Percentiles rank a stretch among this genome's conserved stretches.
Conservation (phyloP, 2,888 invertebrate genomes). For the Bembecia ichneumoniformis region DNA sequence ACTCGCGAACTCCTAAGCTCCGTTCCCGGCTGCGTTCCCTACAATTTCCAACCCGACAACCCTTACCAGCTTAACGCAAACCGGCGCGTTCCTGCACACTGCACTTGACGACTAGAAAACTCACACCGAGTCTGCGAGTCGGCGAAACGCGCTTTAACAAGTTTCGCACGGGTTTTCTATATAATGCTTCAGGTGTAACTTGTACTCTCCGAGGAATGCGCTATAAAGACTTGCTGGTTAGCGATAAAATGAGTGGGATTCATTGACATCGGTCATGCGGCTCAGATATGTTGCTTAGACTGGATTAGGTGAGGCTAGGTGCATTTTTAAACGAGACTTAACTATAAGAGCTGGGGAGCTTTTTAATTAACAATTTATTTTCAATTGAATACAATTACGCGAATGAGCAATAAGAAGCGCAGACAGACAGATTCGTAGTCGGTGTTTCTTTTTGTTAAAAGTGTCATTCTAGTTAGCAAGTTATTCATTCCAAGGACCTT, state of each 20-base stretch:
- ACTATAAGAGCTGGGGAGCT: not conserved
- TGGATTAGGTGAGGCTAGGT: slow-evolving; percentile 37
- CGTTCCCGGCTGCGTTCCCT: slow-evolving; percentile 25
- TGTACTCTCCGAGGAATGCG: slow-evolving; percentile 24
- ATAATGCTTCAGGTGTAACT: slow-evolving; percentile 17
- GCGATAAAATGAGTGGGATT: slow-evolving; percentile 51
- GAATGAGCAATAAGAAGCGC: too few species aligned
- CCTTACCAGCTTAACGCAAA: slow-evolving; percentile 28
- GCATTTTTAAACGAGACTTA: slow-evolving; percentile 12
- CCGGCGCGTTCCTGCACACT: slow-evolving; percentile 17
- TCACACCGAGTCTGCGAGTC: slow-evolving; percentile 18
- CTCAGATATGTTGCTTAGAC: slow-evolving; percentile 47
- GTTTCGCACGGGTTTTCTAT: slow-evolving; percentile 26
- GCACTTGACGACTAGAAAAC: slow-evolving; percentile 16
- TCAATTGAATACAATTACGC: not conserved
- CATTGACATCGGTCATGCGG: slow-evolving; percentile 55
- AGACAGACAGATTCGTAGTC: too few species aligned
- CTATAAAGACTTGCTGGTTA: slow-evolving; percentile 22
- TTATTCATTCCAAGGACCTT: too few species aligned
- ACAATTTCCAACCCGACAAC: slow-evolving; percentile 19
- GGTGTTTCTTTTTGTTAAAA: too few species aligned
- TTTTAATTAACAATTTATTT: not conserved
- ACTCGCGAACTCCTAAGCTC: slow-evolving; percentile 38
- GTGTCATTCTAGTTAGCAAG: too few species aligned
- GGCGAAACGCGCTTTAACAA: slow-evolving; percentile 23